Evolutionary conservation across 2,888 invertebrate species (phyloP), one percentile per base, ranked within the genome.

Genomic region (Diploptera punctata): DNA sequence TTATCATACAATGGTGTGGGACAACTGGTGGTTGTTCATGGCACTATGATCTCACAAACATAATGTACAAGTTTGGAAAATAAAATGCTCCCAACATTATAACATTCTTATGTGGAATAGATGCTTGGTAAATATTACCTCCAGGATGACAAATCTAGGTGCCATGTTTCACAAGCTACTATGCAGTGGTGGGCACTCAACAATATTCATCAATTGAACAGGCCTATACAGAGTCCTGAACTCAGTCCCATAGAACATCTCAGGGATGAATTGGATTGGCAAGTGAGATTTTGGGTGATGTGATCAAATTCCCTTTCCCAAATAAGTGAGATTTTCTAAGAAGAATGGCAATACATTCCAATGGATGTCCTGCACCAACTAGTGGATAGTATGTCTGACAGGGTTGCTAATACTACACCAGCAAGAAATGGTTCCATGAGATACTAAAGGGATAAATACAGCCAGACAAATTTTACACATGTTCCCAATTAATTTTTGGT

Each of bases 101-200:
- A 18, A 18, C 9, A 9, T 52, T 52, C 19, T 52, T 18, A 52
- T 19, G 19, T 9, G 18, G 7, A n/a, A n/a, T n/a, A n/a, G n/a
- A n/a, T n/a, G n/a, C n/a, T 52, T 7, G 52, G 18, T 18, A 7
- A 9, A 13, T 52, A 18, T 52, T 52, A 52, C 19, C 18, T 52
- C 52, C 52, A 52, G 52, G 52, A 52, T 52, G 52, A 52, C 52
- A 52, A 52, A 13, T 9, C 52, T 52, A 52, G 52, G 52, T 18
- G 52, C 19, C 19, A 52, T 52, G 52, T 52, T 52, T 52, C 18
- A 18, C 7, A 7, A 19, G 52, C 52, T 52, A 52, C 18, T 52
- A 18, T 52, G 52, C 52, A 52, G 52, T 52, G 52, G 52, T 52
- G 18, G 18, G 52, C 52, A 13, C 9, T 10, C 43, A 43, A 43